Evolutionary conservation across 2,113 vertebrate species (phyloP).

Genomic region (Regulus satrapa): DNA sequence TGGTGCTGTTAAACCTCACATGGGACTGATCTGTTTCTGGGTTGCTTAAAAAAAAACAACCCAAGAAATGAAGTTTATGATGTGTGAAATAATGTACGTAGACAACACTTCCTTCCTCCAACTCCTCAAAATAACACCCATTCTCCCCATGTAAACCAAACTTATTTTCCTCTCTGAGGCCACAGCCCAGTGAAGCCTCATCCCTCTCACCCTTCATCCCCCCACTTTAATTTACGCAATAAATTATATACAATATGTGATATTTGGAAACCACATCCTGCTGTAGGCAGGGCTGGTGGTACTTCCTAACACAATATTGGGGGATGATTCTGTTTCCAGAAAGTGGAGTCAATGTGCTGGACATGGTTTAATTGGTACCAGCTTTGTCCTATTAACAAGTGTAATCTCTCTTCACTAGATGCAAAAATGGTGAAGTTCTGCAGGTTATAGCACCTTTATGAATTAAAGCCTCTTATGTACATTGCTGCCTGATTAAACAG

Average conservation of each 20-base stretch:
- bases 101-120: neutral
- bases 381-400: conserved; percentile 18
- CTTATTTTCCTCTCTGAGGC: neutral
- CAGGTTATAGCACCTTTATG: neutral
- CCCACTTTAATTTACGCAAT: neutral
- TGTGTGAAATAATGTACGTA: neutral
- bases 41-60: neutral
- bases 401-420: neutral
- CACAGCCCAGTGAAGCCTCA: neutral
- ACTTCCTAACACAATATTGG: neutral
- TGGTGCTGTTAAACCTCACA: neutral
- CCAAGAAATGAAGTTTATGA: neutral
- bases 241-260: neutral
- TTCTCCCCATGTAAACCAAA: neutral
- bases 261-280: conserved; percentile 52
- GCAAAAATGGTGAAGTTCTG: neutral
- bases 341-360: neutral
- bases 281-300: conserved; percentile 23
- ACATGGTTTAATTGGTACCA: conserved; percentile 27
- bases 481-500: neutral
- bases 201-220: neutral
- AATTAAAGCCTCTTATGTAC: neutral
- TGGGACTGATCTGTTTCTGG: neutral
- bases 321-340: conserved; percentile 41
- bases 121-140: neutral